A percentile compares a stretch with the other conserved stretches of the same genome.
Conservation (phyloP, 2,888 invertebrate species). For the Coelinius sp. region DNA sequence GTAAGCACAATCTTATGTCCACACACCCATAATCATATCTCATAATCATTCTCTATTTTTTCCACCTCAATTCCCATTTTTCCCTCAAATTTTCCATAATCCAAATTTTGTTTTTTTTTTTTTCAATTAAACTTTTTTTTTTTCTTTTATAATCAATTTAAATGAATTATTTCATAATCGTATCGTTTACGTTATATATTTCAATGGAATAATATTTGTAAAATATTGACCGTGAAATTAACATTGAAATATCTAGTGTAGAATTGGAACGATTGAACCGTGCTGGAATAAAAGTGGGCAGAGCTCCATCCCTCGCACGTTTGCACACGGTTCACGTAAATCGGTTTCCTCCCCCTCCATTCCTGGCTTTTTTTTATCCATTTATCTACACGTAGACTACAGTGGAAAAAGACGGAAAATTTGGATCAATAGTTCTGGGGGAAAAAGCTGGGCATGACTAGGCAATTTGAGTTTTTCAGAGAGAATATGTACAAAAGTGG, state of each 20-base stretch:
- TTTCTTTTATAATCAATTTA: background rate
- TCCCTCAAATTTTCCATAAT: background rate
- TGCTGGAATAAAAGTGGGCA: background rate
- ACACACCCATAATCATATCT: background rate
- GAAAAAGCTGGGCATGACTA: background rate
- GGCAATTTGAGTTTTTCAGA: conserved; percentile 8
- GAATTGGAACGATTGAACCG: conserved; percentile 1
- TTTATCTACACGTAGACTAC: background rate
- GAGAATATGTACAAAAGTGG: too few species aligned
- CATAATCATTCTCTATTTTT: background rate
- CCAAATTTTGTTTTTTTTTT: background rate
- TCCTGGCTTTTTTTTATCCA: background rate
- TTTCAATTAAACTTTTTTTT: background rate
- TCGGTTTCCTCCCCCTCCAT: background rate
- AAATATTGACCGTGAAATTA: conserved; percentile 1
- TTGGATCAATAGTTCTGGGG: conserved; percentile 28
- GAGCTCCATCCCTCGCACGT: conserved; percentile 10
- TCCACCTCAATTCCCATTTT: background rate
- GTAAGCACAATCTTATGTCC: conserved; percentile 73
- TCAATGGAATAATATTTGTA: background rate
- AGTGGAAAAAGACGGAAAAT: conserved; percentile 17
- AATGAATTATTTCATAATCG: background rate
- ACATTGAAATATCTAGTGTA: background rate
- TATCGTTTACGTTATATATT: background rate
- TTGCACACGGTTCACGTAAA: conserved; percentile 26